Percentiles rank a stretch among this genome's conserved stretches.
phyloP scores from a whole-genome alignment of 2,113 vertebrate genomes.

The Osmerus eperlanus region DNA sequence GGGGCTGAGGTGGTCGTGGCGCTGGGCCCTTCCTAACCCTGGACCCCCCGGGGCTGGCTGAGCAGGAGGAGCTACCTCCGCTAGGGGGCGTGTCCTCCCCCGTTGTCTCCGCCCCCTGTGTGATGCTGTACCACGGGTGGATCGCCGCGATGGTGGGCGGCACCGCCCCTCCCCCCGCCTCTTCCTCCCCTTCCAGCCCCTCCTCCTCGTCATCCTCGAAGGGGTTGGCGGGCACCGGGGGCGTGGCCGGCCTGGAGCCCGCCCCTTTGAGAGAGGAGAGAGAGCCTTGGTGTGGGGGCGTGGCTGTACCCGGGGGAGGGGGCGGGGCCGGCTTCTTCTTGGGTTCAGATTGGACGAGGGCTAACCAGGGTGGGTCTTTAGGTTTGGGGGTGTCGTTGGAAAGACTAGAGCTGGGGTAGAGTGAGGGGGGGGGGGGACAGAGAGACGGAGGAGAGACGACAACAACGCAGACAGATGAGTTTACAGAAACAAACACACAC shows the following conservation, averaged over 20 bases:
- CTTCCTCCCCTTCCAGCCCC: conserved; percentile 39
- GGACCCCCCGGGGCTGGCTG: conserved; percentile 75
- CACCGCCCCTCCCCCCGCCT: conserved; percentile 22
- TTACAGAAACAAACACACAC: conserved; percentile 29
- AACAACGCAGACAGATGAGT: conserved; percentile 25
- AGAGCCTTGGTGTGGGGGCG: conserved; percentile 55
- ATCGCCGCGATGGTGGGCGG: conserved; percentile 49
- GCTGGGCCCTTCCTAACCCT: conserved; percentile 85
- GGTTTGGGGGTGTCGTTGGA: conserved; percentile 69
- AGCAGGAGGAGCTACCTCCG: conserved; percentile 54
- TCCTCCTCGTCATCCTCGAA: conserved; percentile 83
- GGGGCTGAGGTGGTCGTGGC: conserved; percentile 74
- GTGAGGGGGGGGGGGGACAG: background rate
- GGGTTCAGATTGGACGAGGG: conserved; percentile 85
- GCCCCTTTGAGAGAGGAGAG: conserved; percentile 62
- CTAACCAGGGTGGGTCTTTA: conserved; percentile 94
- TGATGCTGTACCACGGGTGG: conserved; percentile 96
- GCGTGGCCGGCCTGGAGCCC: conserved; percentile 52
- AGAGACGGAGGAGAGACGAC: conserved; percentile 33
- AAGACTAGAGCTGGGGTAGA: conserved; percentile 46
- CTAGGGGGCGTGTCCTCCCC: conserved; percentile 36
- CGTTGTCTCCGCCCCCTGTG: conserved; percentile 43
- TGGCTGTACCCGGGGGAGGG: conserved; percentile 61
- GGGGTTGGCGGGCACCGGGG: conserved; percentile 80
- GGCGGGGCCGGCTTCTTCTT: conserved; percentile 89